Percentiles rank a stretch among this genome's conserved stretches.
These are phyloP conservation scores for Athrips mouffetella DNA, from an alignment of 2,888 invertebrate genomes.

Conservation along the genomic window DNA sequence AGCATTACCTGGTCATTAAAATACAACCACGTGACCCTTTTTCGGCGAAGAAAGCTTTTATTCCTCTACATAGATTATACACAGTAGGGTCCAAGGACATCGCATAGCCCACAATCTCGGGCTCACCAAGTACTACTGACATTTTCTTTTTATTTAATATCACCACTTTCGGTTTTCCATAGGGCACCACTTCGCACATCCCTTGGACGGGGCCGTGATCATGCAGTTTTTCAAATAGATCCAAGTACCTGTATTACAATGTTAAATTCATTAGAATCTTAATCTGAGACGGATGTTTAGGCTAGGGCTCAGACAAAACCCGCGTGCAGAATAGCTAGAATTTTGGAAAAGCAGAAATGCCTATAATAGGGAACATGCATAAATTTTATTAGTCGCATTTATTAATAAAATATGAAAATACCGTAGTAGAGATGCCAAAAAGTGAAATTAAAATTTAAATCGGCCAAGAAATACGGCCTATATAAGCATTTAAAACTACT, in stretches of 20 bases:
- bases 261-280: too few species aligned
- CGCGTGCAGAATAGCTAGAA: too few species aligned
- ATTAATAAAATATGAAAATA: too few species aligned
- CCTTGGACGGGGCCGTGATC: conserved; percentile 69
- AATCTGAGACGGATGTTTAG: too few species aligned
- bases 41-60: conserved; percentile 75
- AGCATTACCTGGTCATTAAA: conserved; percentile 56
- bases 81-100: conserved; percentile 67
- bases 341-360: neutral
- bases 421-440: too few species aligned
- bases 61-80: conserved; percentile 72
- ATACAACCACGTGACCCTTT: conserved; percentile 72
- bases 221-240: conserved; percentile 64
- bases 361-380: too few species aligned
- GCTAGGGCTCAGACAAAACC: too few species aligned
- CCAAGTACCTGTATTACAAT: conserved; percentile 51
- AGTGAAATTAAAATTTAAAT: too few species aligned
- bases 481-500: too few species aligned
- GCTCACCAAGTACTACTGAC: conserved; percentile 64
- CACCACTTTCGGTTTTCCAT: conserved; percentile 63
- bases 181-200: conserved; percentile 67
- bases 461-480: too few species aligned
- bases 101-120: conserved; percentile 68
- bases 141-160: conserved; percentile 59
- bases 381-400: too few species aligned